phyloP scores from a whole-genome alignment of 2,113 vertebrate species.

The Anser brachyrhynchus region DNA sequence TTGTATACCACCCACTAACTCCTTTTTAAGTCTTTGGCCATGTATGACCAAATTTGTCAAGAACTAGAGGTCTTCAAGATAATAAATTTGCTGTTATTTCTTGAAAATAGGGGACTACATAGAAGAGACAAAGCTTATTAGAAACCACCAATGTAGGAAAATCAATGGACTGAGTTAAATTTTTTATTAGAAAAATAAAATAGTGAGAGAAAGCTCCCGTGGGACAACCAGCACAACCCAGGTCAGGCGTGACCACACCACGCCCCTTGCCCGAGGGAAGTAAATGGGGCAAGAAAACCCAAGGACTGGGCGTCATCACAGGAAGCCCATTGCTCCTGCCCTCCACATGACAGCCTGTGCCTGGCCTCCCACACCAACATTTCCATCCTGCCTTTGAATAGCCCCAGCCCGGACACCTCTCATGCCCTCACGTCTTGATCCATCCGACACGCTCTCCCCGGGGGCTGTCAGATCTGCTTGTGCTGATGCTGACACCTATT shows the following conservation, averaged over 20 bases:
- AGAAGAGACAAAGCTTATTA: not conserved
- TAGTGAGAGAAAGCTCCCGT: too few species aligned
- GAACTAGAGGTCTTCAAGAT: not conserved
- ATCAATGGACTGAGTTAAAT: not conserved
- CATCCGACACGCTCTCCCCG: not conserved
- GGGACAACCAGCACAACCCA: not conserved
- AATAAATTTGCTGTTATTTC: not conserved
- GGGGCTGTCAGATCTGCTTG: not conserved
- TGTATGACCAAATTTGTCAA: not conserved
- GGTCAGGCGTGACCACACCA: not conserved
- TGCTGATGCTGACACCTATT: not conserved
- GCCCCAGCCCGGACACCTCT: not conserved
- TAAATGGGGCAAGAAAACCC: not conserved
- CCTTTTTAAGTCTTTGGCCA: not conserved
- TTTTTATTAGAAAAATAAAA: not conserved
- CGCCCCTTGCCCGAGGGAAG: not conserved
- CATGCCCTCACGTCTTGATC: not conserved
- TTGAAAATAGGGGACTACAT: not conserved
- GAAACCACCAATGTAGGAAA: not conserved
- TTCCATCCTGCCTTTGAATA: not conserved
- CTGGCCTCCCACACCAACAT: not conserved
- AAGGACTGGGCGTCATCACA: fast-evolving
- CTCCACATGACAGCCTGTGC: not conserved
- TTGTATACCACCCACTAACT: not conserved
- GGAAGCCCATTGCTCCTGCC: not conserved